Base-by-base conservation (phyloP, 2,113 vertebrate genomes). In the Scatophagus argus region DNA sequence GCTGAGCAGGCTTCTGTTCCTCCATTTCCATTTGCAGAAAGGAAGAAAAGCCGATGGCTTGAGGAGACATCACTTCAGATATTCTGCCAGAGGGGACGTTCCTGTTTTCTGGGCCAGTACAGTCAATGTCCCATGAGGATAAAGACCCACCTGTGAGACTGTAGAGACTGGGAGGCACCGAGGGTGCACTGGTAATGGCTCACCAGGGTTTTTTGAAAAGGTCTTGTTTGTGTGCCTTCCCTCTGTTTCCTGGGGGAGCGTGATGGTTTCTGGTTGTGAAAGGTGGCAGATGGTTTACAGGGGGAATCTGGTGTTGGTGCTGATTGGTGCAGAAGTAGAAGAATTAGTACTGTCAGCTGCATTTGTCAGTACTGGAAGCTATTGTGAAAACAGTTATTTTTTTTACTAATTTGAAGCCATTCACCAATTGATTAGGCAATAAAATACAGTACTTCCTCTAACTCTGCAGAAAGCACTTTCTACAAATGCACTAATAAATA, bases 161-260 rank as follows among this genome's bases (percentile, higher is more conserved):
- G 47, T 8, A 12, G 49, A 12, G 55, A 73, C 71, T 13, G 23
- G 19, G 36, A 55, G 71, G 67, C 65, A 38, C 77, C 12, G 3
- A 36, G 25, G 36, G 43, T n/a, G 3, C 16, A 3, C 34, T 60
- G 74, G 21, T 82, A 82, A 89, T 83, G 64, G 60, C 76, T 60
- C 86, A 87, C 82, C 25, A 36, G 84, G 66, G 79, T 46, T 74
- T 81, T 85, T 79, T 52, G 16, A 51, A 63, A 27, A 17, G 39
- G 6, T 56, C 52, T 82, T 88, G 87, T 91, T 92, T 89, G 67
- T 86, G 77, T 41, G 31, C 64, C 58, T 80, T 67, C 23, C 63
- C 23, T 2, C 23, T 27, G 32, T 52, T 47, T 80, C 86, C 85
- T 77, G 62, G 1, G 74, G 75, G 81, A 70, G 13, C 13, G 23